Percentiles rank a stretch among this genome's conserved stretches.
Conservation (phyloP, 1,140 invertebrate genomes). For the Euura saliciscinereae region DNA sequence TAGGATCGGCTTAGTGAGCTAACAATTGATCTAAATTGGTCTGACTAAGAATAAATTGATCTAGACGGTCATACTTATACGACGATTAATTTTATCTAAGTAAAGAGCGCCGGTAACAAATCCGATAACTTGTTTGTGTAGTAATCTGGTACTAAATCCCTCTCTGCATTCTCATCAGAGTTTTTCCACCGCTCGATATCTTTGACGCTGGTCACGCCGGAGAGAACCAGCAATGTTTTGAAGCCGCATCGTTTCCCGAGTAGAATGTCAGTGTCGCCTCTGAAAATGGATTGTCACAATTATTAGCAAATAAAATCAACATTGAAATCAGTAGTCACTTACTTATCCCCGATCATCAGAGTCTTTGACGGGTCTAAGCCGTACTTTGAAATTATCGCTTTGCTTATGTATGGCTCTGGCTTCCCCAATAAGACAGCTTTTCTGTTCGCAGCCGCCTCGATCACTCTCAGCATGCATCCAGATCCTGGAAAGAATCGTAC, state of each 20-base stretch:
- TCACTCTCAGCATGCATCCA: conserved; percentile 81
- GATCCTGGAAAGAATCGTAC: conserved; percentile 65
- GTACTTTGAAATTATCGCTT: conserved; percentile 64
- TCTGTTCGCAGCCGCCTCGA: conserved; percentile 79
- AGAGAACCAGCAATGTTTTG: conserved; percentile 81
- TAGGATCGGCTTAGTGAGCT: too few relatives aligned
- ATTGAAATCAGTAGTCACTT: conserved; percentile 32
- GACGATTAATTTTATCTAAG: too few relatives aligned
- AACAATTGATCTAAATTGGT: too few relatives aligned
- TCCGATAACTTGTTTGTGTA: conserved; percentile 74
- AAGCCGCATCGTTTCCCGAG: conserved; percentile 84
- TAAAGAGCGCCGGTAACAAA: conserved; percentile 39
- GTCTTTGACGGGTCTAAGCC: conserved; percentile 78
- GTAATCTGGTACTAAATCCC: conserved; percentile 74
- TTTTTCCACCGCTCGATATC: conserved; percentile 68
- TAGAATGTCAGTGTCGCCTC: conserved; percentile 85
- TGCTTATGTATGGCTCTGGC: conserved; percentile 62
- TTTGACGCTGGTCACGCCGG: conserved; percentile 76
- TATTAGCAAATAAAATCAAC: conserved; percentile 6
- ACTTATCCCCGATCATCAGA: conserved; percentile 93
- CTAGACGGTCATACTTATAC: too few relatives aligned
- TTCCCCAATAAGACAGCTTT: conserved; percentile 88
- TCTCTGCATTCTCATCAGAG: conserved; percentile 62
- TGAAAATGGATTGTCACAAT: conserved; percentile 46
- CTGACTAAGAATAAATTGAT: too few relatives aligned